Evolutionary conservation across 2,113 vertebrate species (phyloP).

Genomic region (Dascyllus trimaculatus): DNA sequence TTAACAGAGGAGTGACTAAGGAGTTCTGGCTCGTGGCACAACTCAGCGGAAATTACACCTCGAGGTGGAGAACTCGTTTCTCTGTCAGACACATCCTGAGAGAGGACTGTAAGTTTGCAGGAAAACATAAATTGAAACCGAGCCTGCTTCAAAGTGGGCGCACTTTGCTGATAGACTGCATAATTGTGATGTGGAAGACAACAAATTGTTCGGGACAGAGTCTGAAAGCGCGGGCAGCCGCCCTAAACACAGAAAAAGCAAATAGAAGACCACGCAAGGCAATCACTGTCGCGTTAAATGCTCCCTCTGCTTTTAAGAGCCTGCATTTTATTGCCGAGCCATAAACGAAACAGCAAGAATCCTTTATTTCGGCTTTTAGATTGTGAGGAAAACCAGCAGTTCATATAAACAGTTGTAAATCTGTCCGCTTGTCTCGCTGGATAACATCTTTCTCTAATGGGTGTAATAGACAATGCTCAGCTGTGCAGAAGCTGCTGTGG

Average conservation of each 20-base stretch:
- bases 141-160: conserved; percentile 32
- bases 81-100: conserved; percentile 2
- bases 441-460: conserved; percentile 49
- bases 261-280: conserved; percentile 16
- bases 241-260: conserved; percentile 4
- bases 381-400: conserved; percentile 32
- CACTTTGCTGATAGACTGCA: conserved; percentile 31
- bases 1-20: conserved; percentile 28
- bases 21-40: conserved; percentile 14
- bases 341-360: conserved; percentile 46
- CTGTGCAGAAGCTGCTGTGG: conserved; percentile 8
- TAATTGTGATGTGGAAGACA: conserved; percentile 38
- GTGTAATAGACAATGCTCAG: conserved; percentile 5
- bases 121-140: conserved; percentile 55
- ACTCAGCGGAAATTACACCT: conserved; percentile 27
- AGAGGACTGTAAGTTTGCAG: neutral
- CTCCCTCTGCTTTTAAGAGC: conserved; percentile 48
- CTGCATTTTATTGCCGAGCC: conserved; percentile 34
- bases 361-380: conserved; percentile 41
- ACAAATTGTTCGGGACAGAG: conserved; percentile 48
- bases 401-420: conserved; percentile 45
- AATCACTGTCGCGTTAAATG: conserved; percentile 47
- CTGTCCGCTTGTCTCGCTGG: conserved; percentile 37
- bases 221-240: conserved; percentile 18
- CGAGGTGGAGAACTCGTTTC: conserved; percentile 9